A percentile compares a stretch with the other conserved stretches of the same genome.
Evolutionary conservation across 2,113 vertebrate species (phyloP).

Genomic region (Butastur rufipennis): DNA sequence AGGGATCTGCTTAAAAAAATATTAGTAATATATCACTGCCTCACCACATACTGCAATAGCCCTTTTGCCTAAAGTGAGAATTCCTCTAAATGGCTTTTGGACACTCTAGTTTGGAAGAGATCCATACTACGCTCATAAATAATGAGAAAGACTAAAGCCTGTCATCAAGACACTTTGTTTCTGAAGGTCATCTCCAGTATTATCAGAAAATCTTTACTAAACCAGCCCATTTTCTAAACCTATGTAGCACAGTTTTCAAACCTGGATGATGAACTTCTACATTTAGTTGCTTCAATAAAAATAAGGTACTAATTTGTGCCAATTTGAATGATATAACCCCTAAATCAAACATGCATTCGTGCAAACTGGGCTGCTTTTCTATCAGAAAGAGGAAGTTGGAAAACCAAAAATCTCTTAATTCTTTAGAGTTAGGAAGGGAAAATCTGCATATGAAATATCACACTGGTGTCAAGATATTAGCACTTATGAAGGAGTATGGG

Average conservation of each 20-base stretch:
- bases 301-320: not conserved
- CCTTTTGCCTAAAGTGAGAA: not conserved
- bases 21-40: not conserved
- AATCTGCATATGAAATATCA: constrained; percentile 7
- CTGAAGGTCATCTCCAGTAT: not conserved
- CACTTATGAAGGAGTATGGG: not conserved
- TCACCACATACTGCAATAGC: not conserved
- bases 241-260: not conserved
- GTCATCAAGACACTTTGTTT: not conserved
- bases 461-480: not conserved
- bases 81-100: not conserved
- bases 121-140: not conserved
- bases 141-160: not conserved
- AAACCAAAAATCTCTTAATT: not conserved
- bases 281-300: not conserved
- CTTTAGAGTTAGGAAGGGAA: not conserved
- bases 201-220: not conserved
- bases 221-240: not conserved
- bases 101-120: not conserved
- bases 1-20: not conserved
- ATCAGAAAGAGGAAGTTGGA: not conserved
- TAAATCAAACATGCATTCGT: not conserved
- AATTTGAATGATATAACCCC: not conserved
- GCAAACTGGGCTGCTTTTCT: not conserved
- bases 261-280: not conserved